phyloP scores from a whole-genome alignment of 2,888 invertebrate genomes.

The Melanotus villosus region DNA sequence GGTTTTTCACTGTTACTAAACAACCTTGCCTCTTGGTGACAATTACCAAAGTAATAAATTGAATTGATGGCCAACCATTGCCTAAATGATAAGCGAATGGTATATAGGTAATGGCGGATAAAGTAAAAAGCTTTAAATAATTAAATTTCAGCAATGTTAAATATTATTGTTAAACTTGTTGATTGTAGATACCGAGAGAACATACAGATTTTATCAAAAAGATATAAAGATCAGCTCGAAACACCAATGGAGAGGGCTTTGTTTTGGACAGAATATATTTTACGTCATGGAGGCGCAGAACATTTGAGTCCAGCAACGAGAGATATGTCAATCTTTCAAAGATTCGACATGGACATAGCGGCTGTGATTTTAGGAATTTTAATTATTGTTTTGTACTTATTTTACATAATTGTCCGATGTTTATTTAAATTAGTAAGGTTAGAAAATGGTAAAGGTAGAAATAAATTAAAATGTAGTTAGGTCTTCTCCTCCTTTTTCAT shows the following conservation, averaged over 20 bases:
- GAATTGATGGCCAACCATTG: too few relatives aligned
- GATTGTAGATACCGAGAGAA: slow-evolving; percentile 51
- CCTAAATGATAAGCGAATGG: too few relatives aligned
- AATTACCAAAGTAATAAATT: too few relatives aligned
- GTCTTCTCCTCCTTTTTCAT: too few relatives aligned
- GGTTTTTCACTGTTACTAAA: too few relatives aligned
- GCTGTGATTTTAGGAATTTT: background rate
- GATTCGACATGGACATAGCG: slow-evolving; percentile 38
- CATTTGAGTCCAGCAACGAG: slow-evolving; percentile 39
- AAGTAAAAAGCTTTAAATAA: too few relatives aligned
- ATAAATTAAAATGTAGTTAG: background rate
- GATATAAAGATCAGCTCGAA: slow-evolving; percentile 49
- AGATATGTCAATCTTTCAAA: slow-evolving; percentile 44
- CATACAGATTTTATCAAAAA: slow-evolving; percentile 42
- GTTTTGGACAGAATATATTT: slow-evolving; percentile 50
- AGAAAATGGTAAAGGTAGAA: background rate
- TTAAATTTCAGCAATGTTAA: too few relatives aligned
- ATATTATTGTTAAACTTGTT: too few relatives aligned
- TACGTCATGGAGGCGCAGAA: slow-evolving; percentile 42
- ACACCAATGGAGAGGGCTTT: slow-evolving; percentile 48
- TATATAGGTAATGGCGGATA: too few relatives aligned
- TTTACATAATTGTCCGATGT: background rate
- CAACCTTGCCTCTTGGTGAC: too few relatives aligned
- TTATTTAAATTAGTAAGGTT: background rate
- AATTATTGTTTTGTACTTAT: background rate